Evolutionary conservation across 1,140 invertebrate genomes (phyloP), one percentile per base, ranked within the genome.

Genomic region (Mycetomoellerius zeteki): DNA sequence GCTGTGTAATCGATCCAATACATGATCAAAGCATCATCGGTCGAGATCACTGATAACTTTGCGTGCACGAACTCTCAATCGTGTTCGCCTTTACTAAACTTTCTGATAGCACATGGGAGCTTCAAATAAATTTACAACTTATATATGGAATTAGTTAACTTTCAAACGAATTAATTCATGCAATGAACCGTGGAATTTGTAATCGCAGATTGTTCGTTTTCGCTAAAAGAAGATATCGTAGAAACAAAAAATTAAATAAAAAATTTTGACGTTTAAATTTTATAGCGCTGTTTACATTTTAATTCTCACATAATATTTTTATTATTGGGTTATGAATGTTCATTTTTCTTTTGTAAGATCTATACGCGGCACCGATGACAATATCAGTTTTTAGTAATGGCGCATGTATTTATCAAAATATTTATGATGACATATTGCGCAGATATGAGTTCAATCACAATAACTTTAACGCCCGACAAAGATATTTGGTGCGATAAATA

Each of bases 1-100:
- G 86, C 82, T 86, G 47, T 82, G 81, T 91, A 87, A 90, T 88
- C 80, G 72, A 75, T 60, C 56, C 50, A 78, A 86, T 58, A 33
- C 7, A 50, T 47, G 69, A 84, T 73, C 69, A 75, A 84, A 84
- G 69, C 50, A 56, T 71, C 21, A 24, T 8, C 24, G 54, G 73
- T 82, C 67, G 52, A 30, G 37, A 84, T 84, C 54, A 60, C 52
- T 43, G 37, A 73, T 73, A 43, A 60, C 58, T 73, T 75, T 56
- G 54, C 78, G 78, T 71, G 33, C 27, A 6, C n/a, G 19, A 73
- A 82, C 30, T 82, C 4, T 50, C 69, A 43, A 72, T 82, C 65
- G 65, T n/a, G 21, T 7, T 19, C 19, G n/a, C 43, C 14, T 73
- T 73, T 60, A 16, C 14, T 47, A 50, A 84, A 84, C 43, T 75